Evolutionary conservation across 2,888 invertebrate genomes (phyloP), one percentile per base, ranked within the genome.

Genomic region (Orthosia gothica): DNA sequence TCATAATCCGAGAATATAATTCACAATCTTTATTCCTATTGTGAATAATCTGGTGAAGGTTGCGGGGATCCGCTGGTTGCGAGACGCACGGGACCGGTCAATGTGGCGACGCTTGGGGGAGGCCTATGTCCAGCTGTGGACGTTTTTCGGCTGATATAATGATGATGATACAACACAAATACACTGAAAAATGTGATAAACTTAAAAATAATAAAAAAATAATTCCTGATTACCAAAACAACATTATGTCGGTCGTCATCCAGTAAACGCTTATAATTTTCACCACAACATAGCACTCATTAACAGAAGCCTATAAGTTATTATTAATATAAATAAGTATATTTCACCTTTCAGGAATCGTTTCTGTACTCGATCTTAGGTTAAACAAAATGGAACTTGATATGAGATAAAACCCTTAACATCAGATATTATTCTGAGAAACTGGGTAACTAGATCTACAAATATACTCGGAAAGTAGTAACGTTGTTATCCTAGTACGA

Each of bases 11-110:
- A 76, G 81, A 73, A 79, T 74, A 81, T 82, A 79, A 76, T 76
- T 80, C 69, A 76, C 67, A 26, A 82, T 77, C 74, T 85, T 87
- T 79, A 75, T 70, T 77, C 70, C 47, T 84, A 76, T 86, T 86
- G 69, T 83, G 74, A 80, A 82, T 75, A 85, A 79, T n/a, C n/a
- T n/a, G n/a, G n/a, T n/a, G n/a, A n/a, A n/a, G n/a, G n/a, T n/a
- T n/a, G n/a, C n/a, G n/a, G n/a, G n/a, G n/a, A n/a, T n/a, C n/a
- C n/a, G n/a, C n/a, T n/a, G n/a, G n/a, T n/a, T n/a, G n/a, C n/a
- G n/a, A n/a, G n/a, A n/a, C n/a, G n/a, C n/a, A n/a, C n/a, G n/a
- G n/a, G n/a, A n/a, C n/a, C n/a, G n/a, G n/a, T n/a, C n/a, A n/a
- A n/a, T n/a, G n/a, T n/a, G n/a, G n/a, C n/a, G n/a, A n/a, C n/a